Evolutionary conservation across 2,797 vertebrate genomes (phyloP).

Genomic region (Clarias pachynema): DNA sequence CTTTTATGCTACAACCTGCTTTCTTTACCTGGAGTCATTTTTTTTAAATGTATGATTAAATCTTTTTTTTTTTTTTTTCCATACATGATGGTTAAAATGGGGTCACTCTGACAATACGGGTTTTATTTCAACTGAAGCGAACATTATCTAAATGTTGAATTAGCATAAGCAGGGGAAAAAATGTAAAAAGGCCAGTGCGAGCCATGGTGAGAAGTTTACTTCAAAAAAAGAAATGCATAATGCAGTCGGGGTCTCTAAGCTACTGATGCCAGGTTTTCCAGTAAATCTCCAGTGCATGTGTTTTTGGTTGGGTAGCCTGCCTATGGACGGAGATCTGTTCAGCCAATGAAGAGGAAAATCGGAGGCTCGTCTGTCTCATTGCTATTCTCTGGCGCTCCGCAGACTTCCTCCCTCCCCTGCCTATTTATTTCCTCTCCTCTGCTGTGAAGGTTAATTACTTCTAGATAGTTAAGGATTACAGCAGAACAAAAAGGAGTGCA

Average conservation of each 20-base stretch:
- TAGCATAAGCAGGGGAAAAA: background rate
- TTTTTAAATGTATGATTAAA: background rate
- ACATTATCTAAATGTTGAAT: slow-evolving; percentile 11
- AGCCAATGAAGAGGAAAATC: slow-evolving; percentile 1
- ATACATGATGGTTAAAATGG: background rate
- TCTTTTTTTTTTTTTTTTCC: background rate
- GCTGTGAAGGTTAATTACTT: slow-evolving; percentile 67
- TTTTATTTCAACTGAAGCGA: background rate
- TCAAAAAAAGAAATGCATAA: too few species aligned
- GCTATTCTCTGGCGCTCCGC: slow-evolving; percentile 44
- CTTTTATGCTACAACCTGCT: background rate
- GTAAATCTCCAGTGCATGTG: background rate
- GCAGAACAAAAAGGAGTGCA: slow-evolving; percentile 58
- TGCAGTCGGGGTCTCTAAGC: background rate
- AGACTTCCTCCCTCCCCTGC: slow-evolving; percentile 40
- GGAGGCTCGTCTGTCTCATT: slow-evolving; percentile 46
- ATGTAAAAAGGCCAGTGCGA: background rate
- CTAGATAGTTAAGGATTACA: slow-evolving; percentile 66
- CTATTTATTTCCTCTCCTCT: slow-evolving; percentile 59
- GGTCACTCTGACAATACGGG: background rate
- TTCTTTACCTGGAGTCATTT: background rate
- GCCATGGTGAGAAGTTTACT: background rate
- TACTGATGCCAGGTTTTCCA: background rate
- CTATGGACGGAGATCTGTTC: slow-evolving; percentile 5
- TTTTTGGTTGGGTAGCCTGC: background rate